phyloP scores from a whole-genome alignment of 2,888 invertebrate species.

The Electrophaes corylata region DNA sequence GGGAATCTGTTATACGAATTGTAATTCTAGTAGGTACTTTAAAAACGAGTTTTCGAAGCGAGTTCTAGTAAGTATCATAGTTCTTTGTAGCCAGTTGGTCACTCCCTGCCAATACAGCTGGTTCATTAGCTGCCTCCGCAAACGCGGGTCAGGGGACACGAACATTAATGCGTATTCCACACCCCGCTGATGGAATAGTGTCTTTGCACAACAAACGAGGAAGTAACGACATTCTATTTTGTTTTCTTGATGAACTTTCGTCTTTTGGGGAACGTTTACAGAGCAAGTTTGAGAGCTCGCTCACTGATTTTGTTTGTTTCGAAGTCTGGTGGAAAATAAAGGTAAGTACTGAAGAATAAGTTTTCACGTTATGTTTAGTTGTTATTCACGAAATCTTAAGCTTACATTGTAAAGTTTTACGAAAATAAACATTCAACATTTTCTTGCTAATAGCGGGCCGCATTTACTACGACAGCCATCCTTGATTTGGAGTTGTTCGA shows the following conservation, averaged over 20 bases:
- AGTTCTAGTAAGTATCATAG: constrained; percentile 5
- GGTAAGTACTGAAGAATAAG: too few relatives aligned
- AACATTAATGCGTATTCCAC: constrained; percentile 48
- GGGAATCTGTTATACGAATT: too few relatives aligned
- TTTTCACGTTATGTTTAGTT: background rate
- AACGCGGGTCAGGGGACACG: constrained; percentile 66
- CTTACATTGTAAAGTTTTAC: background rate
- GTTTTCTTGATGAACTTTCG: constrained; percentile 40
- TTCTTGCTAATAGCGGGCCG: too few relatives aligned
- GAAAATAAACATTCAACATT: too few relatives aligned
- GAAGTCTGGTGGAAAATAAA: background rate
- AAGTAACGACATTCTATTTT: constrained; percentile 52
- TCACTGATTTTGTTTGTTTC: constrained; percentile 3
- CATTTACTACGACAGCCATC: too few relatives aligned
- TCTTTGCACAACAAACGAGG: constrained; percentile 69
- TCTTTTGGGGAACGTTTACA: constrained; percentile 42
- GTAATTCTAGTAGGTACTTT: too few relatives aligned
- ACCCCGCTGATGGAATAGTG: constrained; percentile 62
- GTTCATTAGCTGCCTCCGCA: constrained; percentile 74
- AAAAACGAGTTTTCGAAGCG: background rate
- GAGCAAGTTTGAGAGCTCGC: constrained; percentile 13
- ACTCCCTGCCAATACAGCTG: constrained; percentile 74
- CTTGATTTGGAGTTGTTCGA: too few relatives aligned
- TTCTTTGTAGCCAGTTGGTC: constrained; percentile 48
- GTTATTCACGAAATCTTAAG: background rate